Evolutionary conservation across 2,113 vertebrate genomes (phyloP).

Genomic region (Hemiprocne comata): DNA sequence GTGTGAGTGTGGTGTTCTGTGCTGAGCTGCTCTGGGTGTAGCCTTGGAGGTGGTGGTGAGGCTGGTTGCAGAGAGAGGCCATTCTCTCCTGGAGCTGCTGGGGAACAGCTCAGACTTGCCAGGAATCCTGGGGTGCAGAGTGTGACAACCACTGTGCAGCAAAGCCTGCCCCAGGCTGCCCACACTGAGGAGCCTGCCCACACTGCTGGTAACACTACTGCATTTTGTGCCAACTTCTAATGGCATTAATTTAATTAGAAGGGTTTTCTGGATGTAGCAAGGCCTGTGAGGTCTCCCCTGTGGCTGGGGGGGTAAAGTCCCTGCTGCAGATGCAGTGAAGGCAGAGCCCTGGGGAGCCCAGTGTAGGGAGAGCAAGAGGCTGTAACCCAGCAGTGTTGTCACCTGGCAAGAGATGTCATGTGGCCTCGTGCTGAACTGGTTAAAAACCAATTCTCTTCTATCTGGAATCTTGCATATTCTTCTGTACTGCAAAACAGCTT

Average conservation of each 20-base stretch:
- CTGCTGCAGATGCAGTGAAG: neutral
- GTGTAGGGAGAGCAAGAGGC: fast-evolving
- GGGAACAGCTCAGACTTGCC: fast-evolving
- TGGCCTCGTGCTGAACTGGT: neutral
- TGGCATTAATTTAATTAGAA: neutral
- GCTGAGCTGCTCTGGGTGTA: neutral
- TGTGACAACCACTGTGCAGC: fast-evolving
- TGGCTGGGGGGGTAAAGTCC: neutral
- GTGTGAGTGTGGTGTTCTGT: fast-evolving
- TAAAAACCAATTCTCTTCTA: fast-evolving
- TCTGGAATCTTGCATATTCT: neutral
- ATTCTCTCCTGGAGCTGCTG: neutral
- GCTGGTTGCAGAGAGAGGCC: neutral
- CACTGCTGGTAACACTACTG: neutral
- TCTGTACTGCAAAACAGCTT: neutral
- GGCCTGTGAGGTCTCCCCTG: neutral
- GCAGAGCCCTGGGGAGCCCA: neutral
- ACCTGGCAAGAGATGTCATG: neutral
- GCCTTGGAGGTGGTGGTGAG: fast-evolving
- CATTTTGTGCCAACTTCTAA: slow-evolving; percentile 15
- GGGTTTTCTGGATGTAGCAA: neutral
- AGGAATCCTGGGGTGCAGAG: neutral
- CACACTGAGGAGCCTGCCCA: neutral
- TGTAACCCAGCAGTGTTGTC: neutral
- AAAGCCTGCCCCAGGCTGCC: neutral